These are phyloP conservation scores for Xiphophorus couchianus DNA, from an alignment of 2,113 vertebrate species.

Conservation along the genomic window DNA sequence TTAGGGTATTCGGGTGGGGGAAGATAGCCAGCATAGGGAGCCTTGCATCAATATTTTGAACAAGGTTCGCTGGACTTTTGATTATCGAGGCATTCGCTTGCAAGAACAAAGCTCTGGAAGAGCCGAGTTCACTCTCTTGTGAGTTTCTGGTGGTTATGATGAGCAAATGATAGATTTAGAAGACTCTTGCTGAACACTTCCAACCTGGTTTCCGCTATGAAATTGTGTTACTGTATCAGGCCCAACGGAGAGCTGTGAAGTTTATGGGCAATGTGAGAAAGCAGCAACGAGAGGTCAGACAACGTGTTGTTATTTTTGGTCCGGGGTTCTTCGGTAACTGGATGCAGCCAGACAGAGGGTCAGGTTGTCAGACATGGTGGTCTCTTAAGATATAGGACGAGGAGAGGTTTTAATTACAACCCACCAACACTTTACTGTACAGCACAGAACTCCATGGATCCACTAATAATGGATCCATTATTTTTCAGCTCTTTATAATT, in stretches of 20 bases:
- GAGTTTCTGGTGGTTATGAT: slow-evolving; percentile 42
- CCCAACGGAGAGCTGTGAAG: slow-evolving; percentile 59
- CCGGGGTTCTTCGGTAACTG: slow-evolving; percentile 58
- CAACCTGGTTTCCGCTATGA: slow-evolving; percentile 15
- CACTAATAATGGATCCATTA: neutral
- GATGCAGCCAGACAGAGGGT: slow-evolving; percentile 34
- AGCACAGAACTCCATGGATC: neutral
- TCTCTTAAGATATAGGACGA: slow-evolving; percentile 19
- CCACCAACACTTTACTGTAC: neutral
- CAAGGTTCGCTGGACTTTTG: slow-evolving; percentile 49
- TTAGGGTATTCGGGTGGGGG: slow-evolving; percentile 22
- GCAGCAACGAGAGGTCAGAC: slow-evolving; percentile 51
- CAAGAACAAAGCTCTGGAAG: neutral
- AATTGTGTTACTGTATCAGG: slow-evolving; percentile 35
- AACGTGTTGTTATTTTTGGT: slow-evolving; percentile 74
- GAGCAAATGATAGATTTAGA: slow-evolving; percentile 37
- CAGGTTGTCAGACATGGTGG: slow-evolving; percentile 3
- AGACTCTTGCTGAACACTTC: slow-evolving; percentile 8
- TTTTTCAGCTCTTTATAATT: neutral
- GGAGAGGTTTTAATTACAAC: slow-evolving; percentile 9
- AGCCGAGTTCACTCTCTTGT: slow-evolving; percentile 14
- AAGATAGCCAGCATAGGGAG: slow-evolving; percentile 11
- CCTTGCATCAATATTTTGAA: slow-evolving; percentile 35
- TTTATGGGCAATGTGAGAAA: slow-evolving; percentile 73
- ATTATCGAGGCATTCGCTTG: slow-evolving; percentile 18